Conservation (phyloP, 2,797 vertebrate species). For the Gallinago solitaria region DNA sequence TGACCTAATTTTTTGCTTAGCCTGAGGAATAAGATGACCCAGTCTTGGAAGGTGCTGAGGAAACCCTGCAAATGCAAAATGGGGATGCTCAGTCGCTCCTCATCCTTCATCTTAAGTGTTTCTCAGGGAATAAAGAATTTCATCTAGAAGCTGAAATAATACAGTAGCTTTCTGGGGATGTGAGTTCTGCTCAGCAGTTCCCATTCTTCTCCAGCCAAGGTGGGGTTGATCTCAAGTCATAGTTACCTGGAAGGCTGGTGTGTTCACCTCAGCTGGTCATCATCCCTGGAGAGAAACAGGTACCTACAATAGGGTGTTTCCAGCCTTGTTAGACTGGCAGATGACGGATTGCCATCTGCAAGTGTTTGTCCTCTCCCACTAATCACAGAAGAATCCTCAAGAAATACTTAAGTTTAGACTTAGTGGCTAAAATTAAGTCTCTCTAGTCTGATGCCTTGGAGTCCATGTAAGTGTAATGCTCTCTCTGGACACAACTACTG, state of each 20-base stretch:
- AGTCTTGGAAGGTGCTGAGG: neutral
- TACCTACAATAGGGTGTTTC: neutral
- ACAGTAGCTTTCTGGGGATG: neutral
- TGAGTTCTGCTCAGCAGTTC: neutral
- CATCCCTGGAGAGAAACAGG: neutral
- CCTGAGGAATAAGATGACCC: neutral
- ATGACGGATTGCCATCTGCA: neutral
- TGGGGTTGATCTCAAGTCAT: neutral
- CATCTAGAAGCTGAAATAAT: neutral
- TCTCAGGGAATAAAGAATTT: rapidly evolving
- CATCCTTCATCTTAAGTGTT: neutral
- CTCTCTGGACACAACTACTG: rapidly evolving
- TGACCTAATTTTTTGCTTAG: neutral
- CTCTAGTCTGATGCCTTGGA: neutral
- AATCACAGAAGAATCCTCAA: neutral
- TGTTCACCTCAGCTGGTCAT: neutral
- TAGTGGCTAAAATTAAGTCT: neutral
- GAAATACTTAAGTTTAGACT: neutral
- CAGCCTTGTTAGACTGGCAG: neutral
- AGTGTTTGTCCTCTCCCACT: neutral
- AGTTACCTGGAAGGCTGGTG: neutral
- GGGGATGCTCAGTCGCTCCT: neutral
- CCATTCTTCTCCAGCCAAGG: neutral
- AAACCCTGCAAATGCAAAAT: neutral
- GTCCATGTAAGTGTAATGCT: neutral